Evolutionary conservation across 2,888 invertebrate species (phyloP).

Genomic region (Ormyrus labotus): DNA sequence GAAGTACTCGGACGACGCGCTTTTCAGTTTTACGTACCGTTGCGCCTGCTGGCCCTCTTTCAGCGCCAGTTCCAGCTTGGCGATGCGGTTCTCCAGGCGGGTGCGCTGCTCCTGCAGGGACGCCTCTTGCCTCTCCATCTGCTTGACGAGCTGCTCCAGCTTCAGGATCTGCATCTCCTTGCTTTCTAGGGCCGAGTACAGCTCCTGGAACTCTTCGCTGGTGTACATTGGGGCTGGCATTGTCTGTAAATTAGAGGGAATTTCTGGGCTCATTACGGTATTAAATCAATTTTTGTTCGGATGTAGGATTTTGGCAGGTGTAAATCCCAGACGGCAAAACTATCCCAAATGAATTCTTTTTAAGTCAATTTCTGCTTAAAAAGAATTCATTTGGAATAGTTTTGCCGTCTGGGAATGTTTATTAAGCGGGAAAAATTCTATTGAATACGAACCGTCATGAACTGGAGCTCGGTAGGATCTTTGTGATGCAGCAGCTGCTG

Average conservation of each 20-base stretch:
- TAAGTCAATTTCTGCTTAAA: too few relatives aligned
- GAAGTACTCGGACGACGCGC: not conserved
- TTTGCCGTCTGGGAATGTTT: too few relatives aligned
- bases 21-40: conserved; percentile 66
- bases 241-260: too few relatives aligned
- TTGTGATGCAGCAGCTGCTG: conserved; percentile 36
- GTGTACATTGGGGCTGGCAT: conserved; percentile 56
- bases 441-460: too few relatives aligned
- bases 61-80: conserved; percentile 78
- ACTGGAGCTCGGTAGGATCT: not conserved
- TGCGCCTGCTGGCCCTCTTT: conserved; percentile 63
- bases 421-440: too few relatives aligned
- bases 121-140: conserved; percentile 79
- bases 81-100: conserved; percentile 79
- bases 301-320: too few relatives aligned
- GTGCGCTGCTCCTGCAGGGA: conserved; percentile 80
- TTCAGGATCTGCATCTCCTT: conserved; percentile 79
- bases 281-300: too few relatives aligned
- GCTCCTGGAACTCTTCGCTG: conserved; percentile 77
- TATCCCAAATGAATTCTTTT: too few relatives aligned
- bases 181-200: conserved; percentile 77
- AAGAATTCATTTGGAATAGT: too few relatives aligned
- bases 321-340: too few relatives aligned
- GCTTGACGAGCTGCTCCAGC: conserved; percentile 78
- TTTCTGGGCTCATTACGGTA: too few relatives aligned